Conservation (phyloP, 2,113 vertebrate species). For the Platysteira castanea region DNA sequence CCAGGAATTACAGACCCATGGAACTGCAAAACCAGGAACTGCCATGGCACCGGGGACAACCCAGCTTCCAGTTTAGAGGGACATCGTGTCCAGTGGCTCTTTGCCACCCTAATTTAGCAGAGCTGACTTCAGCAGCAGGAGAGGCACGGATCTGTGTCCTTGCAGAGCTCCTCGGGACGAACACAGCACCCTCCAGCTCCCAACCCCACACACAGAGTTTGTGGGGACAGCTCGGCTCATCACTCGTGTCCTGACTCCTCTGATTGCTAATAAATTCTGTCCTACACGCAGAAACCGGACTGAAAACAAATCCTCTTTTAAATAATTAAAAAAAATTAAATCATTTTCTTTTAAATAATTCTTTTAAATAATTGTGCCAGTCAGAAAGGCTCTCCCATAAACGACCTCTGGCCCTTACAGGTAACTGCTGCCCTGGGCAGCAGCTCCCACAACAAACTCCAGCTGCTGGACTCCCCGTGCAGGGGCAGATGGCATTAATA, state of each 20-base stretch:
- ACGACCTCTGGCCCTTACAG: not conserved
- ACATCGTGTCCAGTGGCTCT: not conserved
- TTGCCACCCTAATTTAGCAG: not conserved
- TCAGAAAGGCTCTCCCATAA: not conserved
- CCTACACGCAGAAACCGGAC: not conserved
- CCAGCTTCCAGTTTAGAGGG: accelerated
- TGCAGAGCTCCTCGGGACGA: not conserved
- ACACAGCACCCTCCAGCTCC: not conserved
- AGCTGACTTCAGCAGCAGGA: not conserved
- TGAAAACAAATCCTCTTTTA: not conserved
- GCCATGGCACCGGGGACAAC: not conserved
- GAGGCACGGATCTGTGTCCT: not conserved
- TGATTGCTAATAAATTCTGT: not conserved
- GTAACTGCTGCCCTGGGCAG: not conserved
- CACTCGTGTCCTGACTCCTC: not conserved
- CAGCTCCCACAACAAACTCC: not conserved
- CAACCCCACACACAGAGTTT: not conserved
- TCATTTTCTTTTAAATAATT: too few relatives aligned
- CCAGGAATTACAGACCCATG: not conserved
- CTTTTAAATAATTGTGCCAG: not conserved
- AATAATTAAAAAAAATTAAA: too few relatives aligned
- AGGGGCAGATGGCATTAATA: not conserved
- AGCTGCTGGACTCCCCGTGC: not conserved
- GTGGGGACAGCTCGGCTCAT: not conserved
- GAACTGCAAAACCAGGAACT: not conserved